Evolutionary conservation across 1,140 invertebrate genomes (phyloP).

Genomic region (Drosophila ogumai): DNA sequence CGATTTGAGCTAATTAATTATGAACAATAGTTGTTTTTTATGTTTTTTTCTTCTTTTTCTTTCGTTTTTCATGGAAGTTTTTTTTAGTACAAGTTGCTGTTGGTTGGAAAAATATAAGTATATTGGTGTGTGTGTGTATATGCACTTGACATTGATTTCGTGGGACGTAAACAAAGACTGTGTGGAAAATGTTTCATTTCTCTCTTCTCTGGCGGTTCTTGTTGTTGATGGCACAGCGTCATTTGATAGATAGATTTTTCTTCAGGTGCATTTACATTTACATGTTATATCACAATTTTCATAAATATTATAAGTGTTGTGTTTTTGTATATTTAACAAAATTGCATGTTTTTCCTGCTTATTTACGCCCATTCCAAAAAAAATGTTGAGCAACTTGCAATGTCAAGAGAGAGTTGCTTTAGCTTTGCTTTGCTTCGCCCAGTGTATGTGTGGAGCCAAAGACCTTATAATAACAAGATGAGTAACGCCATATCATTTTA

Average conservation of each 20-base stretch:
- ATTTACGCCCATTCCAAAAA: constrained; percentile 69
- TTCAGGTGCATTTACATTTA: constrained; percentile 82
- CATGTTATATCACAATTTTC: constrained; percentile 81
- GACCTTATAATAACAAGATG: neutral
- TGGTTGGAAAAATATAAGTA: constrained; percentile 75
- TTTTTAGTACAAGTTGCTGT: constrained; percentile 50
- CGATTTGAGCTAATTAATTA: constrained; percentile 12
- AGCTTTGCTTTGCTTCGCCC: constrained; percentile 39
- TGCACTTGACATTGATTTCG: constrained; percentile 63
- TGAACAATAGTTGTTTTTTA: constrained; percentile 30
- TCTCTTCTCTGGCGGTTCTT: constrained; percentile 34
- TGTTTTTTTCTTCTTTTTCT: constrained; percentile 21
- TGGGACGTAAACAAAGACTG: constrained; percentile 68
- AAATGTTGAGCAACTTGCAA: constrained; percentile 61
- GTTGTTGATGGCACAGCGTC: constrained; percentile 75
- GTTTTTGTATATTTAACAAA: constrained; percentile 65
- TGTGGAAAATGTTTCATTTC: constrained; percentile 41
- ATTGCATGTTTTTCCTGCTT: constrained; percentile 45
- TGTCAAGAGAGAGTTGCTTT: constrained; percentile 56
- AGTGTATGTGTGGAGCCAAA: constrained; percentile 10
- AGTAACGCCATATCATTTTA: neutral
- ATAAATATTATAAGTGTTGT: constrained; percentile 62
- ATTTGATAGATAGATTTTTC: constrained; percentile 79
- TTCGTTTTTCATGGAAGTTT: constrained; percentile 52
- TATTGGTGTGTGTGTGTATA: constrained; percentile 56